Percentiles rank a stretch among this genome's conserved stretches.
These are phyloP conservation scores for Geopemphigus sp. DNA, from an alignment of 1,140 invertebrate species.

Conservation along the genomic window DNA sequence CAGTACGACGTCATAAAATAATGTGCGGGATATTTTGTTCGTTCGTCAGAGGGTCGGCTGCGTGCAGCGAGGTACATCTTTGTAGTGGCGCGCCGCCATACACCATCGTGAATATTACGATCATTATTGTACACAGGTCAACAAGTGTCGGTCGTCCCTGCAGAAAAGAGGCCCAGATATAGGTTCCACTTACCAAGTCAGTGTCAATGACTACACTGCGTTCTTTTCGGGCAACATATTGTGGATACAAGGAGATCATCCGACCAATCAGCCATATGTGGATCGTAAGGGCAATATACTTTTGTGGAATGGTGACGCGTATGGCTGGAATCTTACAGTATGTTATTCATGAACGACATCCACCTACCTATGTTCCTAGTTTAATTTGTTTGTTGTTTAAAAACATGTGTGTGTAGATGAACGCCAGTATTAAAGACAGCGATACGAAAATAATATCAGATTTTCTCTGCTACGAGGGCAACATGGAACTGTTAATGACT, in stretches of 20 bases:
- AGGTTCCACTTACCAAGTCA: neutral
- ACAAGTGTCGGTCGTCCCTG: slow-evolving; percentile 17
- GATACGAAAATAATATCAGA: slow-evolving; percentile 36
- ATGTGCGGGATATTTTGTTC: slow-evolving; percentile 48
- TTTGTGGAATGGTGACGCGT: slow-evolving; percentile 82
- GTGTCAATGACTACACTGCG: neutral
- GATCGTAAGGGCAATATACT: slow-evolving; percentile 62
- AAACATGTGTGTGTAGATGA: slow-evolving; percentile 20
- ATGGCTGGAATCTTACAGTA: slow-evolving; percentile 58
- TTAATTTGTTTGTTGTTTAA: neutral
- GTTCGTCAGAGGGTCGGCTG: neutral
- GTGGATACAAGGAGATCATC: slow-evolving; percentile 52
- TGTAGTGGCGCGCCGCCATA: too few species aligned
- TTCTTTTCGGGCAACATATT: slow-evolving; percentile 47
- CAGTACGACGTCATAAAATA: too few species aligned
- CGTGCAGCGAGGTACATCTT: neutral
- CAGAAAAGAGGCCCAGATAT: slow-evolving; percentile 50
- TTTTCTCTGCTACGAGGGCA: slow-evolving; percentile 24
- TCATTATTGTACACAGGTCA: neutral
- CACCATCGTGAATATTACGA: neutral
- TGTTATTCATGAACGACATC: slow-evolving; percentile 34
- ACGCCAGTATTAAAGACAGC: slow-evolving; percentile 11
- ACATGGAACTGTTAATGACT: slow-evolving; percentile 54
- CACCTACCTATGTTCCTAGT: neutral
- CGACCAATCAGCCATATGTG: slow-evolving; percentile 50